Conservation (phyloP, 2,797 vertebrate species). For the Hozukius guyotensis region DNA sequence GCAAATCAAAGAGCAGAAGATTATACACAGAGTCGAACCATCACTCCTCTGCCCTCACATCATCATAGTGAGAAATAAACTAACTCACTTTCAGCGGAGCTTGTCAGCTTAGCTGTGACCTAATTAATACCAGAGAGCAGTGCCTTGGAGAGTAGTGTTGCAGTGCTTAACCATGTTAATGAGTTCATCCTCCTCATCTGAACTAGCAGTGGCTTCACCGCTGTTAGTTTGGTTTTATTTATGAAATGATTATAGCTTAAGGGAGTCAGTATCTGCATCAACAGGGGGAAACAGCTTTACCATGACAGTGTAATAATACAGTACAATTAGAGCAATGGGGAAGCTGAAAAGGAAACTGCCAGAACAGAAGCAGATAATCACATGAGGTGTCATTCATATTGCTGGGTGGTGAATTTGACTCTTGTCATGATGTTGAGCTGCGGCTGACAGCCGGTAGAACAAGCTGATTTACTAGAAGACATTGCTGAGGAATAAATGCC, state of each 20-base stretch:
- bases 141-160: slow-evolving; percentile 42
- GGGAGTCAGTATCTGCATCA: slow-evolving; percentile 13
- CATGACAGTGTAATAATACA: neutral
- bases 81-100: slow-evolving; percentile 29
- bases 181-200: slow-evolving; percentile 57
- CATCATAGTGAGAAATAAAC: slow-evolving; percentile 44
- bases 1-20: slow-evolving; percentile 27
- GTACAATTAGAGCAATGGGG: neutral
- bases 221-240: slow-evolving; percentile 36
- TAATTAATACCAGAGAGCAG: slow-evolving; percentile 68
- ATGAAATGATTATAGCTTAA: slow-evolving; percentile 19
- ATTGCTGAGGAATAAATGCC: neutral
- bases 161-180: slow-evolving; percentile 62
- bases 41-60: slow-evolving; percentile 34
- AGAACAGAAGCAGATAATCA: neutral
- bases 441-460: neutral
- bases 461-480: neutral
- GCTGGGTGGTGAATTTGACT: neutral
- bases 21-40: slow-evolving; percentile 15
- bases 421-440: neutral
- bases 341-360: neutral
- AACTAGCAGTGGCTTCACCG: slow-evolving; percentile 1
- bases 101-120: slow-evolving; percentile 47
- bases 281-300: neutral
- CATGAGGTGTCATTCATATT: neutral